Evolutionary conservation across 1,140 invertebrate genomes (phyloP).

Genomic region (Sweltsa coloradensis): DNA sequence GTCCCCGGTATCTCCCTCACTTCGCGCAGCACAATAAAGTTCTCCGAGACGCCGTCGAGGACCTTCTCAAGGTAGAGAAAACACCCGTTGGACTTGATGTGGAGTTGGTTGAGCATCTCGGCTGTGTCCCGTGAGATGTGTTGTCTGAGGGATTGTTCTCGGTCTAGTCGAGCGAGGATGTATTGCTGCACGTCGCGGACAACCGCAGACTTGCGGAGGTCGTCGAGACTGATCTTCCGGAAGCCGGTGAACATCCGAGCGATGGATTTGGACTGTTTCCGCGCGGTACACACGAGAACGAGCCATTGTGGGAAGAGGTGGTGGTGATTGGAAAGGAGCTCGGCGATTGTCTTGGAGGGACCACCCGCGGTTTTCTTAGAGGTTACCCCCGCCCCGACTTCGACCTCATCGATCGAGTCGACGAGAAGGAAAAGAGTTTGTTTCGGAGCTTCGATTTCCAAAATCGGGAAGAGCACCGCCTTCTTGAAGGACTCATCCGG

Average conservation of each 20-base stretch:
- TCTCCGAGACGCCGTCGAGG: conserved; percentile 83
- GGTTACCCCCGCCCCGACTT: conserved; percentile 27
- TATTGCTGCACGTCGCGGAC: conserved; percentile 90
- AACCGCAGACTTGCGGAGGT: conserved; percentile 77
- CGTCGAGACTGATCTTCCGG: conserved; percentile 83
- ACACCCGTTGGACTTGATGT: conserved; percentile 95
- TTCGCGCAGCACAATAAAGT: conserved; percentile 78
- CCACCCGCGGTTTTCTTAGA: conserved; percentile 22
- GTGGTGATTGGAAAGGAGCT: conserved; percentile 77
- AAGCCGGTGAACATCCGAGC: conserved; percentile 89
- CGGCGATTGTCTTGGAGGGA: conserved; percentile 58
- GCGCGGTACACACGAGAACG: conserved; percentile 77
- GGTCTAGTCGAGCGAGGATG: conserved; percentile 79
- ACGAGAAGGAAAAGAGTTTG: conserved; percentile 75
- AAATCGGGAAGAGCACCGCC: conserved; percentile 70
- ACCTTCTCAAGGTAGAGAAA: conserved; percentile 86
- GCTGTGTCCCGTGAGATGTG: conserved; percentile 77
- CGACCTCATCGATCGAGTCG: conserved; percentile 78
- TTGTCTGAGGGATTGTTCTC: conserved; percentile 63
- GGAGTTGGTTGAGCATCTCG: conserved; percentile 86
- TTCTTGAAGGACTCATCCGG: conserved; percentile 86
- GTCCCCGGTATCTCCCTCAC: conserved; percentile 87
- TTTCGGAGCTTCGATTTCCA: conserved; percentile 71
- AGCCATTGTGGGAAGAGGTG: conserved; percentile 91
- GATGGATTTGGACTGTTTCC: conserved; percentile 68